Conservation (phyloP, 2,888 invertebrate genomes). For the Geotrupes spiniger region DNA sequence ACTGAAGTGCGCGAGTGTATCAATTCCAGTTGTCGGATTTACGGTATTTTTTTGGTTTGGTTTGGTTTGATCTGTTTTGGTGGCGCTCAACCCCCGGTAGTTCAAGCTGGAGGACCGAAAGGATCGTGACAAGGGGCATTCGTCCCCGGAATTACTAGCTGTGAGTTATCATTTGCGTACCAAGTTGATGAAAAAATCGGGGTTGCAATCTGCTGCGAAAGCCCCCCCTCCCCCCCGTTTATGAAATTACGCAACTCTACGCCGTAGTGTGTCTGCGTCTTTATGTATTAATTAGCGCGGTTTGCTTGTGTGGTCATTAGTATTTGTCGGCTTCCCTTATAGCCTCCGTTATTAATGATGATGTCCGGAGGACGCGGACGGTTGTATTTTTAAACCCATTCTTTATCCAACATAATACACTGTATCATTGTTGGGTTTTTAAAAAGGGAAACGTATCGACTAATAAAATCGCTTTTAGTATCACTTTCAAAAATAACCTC, state of each 20-base stretch:
- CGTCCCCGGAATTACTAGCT: constrained; percentile 50
- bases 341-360: constrained; percentile 16
- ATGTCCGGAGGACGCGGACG: constrained; percentile 4
- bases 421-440: too few species aligned
- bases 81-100: constrained; percentile 34
- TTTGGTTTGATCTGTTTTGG: constrained; percentile 20
- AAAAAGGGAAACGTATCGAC: too few species aligned
- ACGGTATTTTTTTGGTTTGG: constrained; percentile 14
- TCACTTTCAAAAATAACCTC: too few species aligned
- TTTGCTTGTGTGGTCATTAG: constrained; percentile 12
- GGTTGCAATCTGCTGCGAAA: not conserved
- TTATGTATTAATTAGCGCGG: constrained; percentile 14
- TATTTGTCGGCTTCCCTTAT: constrained; percentile 12
- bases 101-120: constrained; percentile 49
- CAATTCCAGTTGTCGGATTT: constrained; percentile 10
- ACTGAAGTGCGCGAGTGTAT: constrained; percentile 27
- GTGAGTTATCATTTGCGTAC: constrained; percentile 40
- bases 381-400: too few species aligned
- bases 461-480: too few species aligned
- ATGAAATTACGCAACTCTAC: not conserved
- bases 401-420: too few species aligned
- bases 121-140: constrained; percentile 50
- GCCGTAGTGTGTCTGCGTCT: constrained; percentile 6
- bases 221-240: not conserved
- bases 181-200: too few species aligned